Evolutionary conservation across 1,140 invertebrate species (phyloP).

Genomic region (Branchinecta lindahli): DNA sequence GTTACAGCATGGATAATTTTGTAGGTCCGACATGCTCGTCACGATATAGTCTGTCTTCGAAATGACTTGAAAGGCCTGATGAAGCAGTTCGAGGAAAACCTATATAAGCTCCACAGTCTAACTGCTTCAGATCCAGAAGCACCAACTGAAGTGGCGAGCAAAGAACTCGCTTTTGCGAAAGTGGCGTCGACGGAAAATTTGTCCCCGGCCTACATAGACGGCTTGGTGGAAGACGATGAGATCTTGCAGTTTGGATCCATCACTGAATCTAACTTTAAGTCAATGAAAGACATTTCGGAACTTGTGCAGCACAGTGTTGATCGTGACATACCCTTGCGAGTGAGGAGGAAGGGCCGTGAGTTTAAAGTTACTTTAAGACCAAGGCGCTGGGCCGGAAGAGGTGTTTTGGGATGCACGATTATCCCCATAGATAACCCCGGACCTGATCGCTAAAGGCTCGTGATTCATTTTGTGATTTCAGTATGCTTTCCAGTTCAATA

Average conservation of each 20-base stretch:
- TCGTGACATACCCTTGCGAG: background rate
- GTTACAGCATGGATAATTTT: background rate
- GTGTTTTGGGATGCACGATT: background rate
- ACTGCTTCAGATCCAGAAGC: background rate
- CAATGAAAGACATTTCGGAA: slow-evolving; percentile 3
- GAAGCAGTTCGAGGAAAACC: slow-evolving; percentile 59
- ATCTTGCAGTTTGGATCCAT: slow-evolving; percentile 68
- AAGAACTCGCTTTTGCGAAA: slow-evolving; percentile 27
- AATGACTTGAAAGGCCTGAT: slow-evolving; percentile 75
- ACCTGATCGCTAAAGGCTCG: background rate
- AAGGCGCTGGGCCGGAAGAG: background rate
- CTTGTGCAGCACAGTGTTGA: background rate
- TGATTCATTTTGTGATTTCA: no score
- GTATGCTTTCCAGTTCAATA: no score
- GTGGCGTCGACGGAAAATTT: slow-evolving; percentile 11
- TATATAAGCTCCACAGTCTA: slow-evolving; percentile 36
- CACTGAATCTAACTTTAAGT: slow-evolving; percentile 47
- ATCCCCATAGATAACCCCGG: background rate
- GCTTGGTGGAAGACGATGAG: slow-evolving; percentile 51
- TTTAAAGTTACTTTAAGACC: slow-evolving; percentile 7
- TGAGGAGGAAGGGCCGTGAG: background rate
- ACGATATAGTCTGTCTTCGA: slow-evolving; percentile 41
- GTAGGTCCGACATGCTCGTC: slow-evolving; percentile 1
- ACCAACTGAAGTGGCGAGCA: background rate
- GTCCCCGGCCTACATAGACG: slow-evolving; percentile 38